These are phyloP conservation scores for Tachypleus tridentatus DNA, from an alignment of 1,140 invertebrate genomes.

Conservation along the genomic window DNA sequence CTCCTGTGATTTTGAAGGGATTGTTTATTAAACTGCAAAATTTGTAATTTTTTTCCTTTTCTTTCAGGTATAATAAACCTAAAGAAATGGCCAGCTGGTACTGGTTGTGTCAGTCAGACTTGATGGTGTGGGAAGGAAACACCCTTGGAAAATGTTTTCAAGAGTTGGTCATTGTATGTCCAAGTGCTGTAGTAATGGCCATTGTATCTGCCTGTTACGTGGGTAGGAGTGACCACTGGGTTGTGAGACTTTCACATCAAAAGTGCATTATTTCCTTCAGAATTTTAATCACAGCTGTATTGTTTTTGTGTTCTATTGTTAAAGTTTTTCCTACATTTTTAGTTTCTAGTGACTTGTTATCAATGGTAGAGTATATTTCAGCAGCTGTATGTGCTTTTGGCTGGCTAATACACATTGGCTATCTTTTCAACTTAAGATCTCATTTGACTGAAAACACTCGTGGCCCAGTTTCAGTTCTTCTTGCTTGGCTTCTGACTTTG, in stretches of 20 bases:
- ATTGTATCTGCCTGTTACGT: conserved; percentile 26
- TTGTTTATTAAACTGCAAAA: no score
- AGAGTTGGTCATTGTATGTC: conserved; percentile 22
- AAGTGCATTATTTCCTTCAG: conserved; percentile 7
- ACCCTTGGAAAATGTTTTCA: conserved; percentile 23
- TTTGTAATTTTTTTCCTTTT: no score
- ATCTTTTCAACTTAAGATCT: conserved; percentile 49
- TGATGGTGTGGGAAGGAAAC: conserved; percentile 14
- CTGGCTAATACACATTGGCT: conserved; percentile 66
- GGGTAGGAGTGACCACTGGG: conserved; percentile 18
- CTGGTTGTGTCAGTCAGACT: background rate
- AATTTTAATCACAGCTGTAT: conserved; percentile 5
- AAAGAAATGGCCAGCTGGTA: no score
- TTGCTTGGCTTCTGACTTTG: conserved; percentile 50
- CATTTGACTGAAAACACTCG: conserved; percentile 46
- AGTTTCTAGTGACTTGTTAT: no score
- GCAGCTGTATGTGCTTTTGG: conserved; percentile 36
- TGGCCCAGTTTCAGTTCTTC: conserved; percentile 52
- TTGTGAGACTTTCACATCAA: conserved; percentile 18
- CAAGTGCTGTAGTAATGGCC: conserved; percentile 21
- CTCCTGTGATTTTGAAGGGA: no score
- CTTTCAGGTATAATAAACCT: no score
- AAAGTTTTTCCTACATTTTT: conserved; percentile 44
- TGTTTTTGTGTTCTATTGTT: conserved; percentile 17
- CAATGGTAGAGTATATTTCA: no score